Percentiles rank a stretch among this genome's conserved stretches.
Evolutionary conservation across 30 jellyfish, hydroid and myxozoan genomes (phyloP).

Genomic region (Hydractinia symbiolongicarpus): DNA sequence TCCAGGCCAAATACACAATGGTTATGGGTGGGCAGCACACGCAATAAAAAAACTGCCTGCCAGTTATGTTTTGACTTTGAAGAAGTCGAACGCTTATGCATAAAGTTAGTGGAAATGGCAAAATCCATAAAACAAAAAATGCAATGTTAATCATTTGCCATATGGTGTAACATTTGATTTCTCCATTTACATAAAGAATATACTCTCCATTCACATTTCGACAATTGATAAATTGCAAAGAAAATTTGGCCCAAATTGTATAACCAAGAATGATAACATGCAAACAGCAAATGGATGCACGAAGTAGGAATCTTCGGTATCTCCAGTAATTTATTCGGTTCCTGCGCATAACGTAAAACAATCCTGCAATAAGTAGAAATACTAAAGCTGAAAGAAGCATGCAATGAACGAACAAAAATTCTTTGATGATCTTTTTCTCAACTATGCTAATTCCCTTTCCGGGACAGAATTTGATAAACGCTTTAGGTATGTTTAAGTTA

Average conservation of each 20-base stretch:
- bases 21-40: not conserved
- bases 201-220: not conserved
- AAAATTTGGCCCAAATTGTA: conserved; percentile 7
- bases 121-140: not conserved
- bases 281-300: not conserved
- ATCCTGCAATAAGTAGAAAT: not conserved
- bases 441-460: not conserved
- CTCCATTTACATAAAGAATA: not conserved
- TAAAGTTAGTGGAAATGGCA: conserved; percentile 10
- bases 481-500: no score
- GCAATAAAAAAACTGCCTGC: not conserved
- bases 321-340: not conserved
- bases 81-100: no score
- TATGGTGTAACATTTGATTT: not conserved
- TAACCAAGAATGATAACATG: not conserved
- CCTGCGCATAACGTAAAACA: not conserved
- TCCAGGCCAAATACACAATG: not conserved
- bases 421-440: not conserved
- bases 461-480: not conserved
- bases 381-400: not conserved
- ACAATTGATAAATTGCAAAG: not conserved
- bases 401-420: not conserved
- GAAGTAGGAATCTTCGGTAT: not conserved
- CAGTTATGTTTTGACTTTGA: no score
- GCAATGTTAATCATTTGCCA: conserved; percentile 1